Evolutionary conservation across 2,888 invertebrate genomes (phyloP), one percentile per base, ranked within the genome.

Genomic region (Crioceris asparagi): DNA sequence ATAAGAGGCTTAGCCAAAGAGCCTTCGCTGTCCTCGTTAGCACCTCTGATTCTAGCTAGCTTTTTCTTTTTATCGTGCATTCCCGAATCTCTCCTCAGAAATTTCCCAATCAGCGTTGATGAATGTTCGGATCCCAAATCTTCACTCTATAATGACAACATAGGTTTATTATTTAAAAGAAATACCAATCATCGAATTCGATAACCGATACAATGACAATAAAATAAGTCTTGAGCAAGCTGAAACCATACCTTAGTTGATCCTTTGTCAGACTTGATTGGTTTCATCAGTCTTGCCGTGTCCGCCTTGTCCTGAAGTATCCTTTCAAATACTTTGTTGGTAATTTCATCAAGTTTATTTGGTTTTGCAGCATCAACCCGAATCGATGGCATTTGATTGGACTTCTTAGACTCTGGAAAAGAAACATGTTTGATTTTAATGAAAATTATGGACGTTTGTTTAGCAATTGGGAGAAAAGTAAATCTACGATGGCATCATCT

Each of bases 291-390:
- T n/a, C n/a, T n/a, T 39, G 60, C 64, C 6, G 63, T 61, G 44
- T 73, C 71, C 1, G 69, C 65, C 55, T 79, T 74, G 38, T 76
- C 79, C 49, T 81, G 79, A 39, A 83, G 62, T 39, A 83, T 65
- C 48, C 82, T 82, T 59, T 80, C 80, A 55, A 82, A 83, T 30
- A 83, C 80, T 61, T 76, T 74, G 61, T 82, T 83, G 4, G 83
- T 83, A 36, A 83, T 77, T 62, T 82, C 83, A 51, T 83, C 81
- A 32, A 80, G 59, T 15, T 68, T 44, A 7, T 49, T 51, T 12
- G 55, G 53, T 36, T 56, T 54, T 5, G 52, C 49, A 44, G 53
- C 55, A 38, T 49, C 25, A 15, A 29, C 27, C 15, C 27, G 32
- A 6, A 26, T 4, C 11, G 25, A 11, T 12, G 26, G 23, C 17